Base-by-base conservation (phyloP, 2,888 invertebrate species). In the Frankliniella intonsa region DNA sequence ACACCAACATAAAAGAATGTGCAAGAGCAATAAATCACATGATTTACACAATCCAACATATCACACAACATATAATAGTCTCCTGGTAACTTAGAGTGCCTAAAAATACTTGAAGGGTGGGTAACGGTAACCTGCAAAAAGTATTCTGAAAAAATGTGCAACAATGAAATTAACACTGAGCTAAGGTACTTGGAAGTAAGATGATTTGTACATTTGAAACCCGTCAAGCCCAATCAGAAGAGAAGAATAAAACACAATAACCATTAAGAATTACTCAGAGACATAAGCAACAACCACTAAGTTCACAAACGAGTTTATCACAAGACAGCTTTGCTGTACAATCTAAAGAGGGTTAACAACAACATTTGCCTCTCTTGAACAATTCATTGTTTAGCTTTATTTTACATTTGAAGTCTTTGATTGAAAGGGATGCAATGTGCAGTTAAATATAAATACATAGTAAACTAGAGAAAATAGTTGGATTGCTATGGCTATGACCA, bases 291-390 rank as follows among this genome's bases (percentile, higher is more conserved):
- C 9, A 22, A 76, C 10, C 69, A 76, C 69, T 76, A 25, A 22
- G 12, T 25, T 12, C 9, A 25, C 12, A 25, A 3, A 76, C 22
- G 22, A 22, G 25, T 22, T 22, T 76, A 76, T 76, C 69, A 76
- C 69, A 76, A 22, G 25, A 76, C 69, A 76, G 69, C 69, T 76
- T 22, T 76, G 69, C 69, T 76, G 69, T 76, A 25, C 25, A 8
- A 22, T 25, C 25, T 25, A 22, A 76, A 25, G 22, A 76, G 22
- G 12, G 22, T 25, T 76, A 76, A 25, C 22, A 22, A 76, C 2
- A 10, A 25, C 11, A 62, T 25, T 22, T 76, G 69, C 69, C 12
- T 25, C 9, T 22, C 69, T 25, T 22, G 22, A 12, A 22, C 3
- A 22, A 76, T 22, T 76, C 38, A 38, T 38, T 38, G 38, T 38